Conservation (phyloP, 1,140 invertebrate species). For the Cherax quadricarinatus region DNA sequence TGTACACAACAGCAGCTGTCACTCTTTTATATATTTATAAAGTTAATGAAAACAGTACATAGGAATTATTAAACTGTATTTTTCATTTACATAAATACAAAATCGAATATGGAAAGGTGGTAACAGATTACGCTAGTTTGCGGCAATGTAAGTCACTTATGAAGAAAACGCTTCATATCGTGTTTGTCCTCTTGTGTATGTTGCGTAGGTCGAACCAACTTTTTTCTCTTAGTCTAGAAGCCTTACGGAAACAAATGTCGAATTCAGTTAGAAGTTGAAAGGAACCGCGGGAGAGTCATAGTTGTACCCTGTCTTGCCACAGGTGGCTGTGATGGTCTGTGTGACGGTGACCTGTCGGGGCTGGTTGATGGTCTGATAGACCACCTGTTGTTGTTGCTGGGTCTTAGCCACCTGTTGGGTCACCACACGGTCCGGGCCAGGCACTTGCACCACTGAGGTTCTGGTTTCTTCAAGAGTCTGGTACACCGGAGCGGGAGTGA, state of each 20-base stretch:
- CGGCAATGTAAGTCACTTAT: no score
- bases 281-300: slow-evolving; percentile 32
- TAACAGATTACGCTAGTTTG: not conserved
- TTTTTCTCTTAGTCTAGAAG: not conserved
- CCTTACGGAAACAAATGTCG: not conserved
- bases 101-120: slow-evolving; percentile 1
- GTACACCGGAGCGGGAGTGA: slow-evolving; percentile 45
- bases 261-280: slow-evolving; percentile 8
- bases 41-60: not conserved
- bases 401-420: slow-evolving; percentile 59
- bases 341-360: slow-evolving; percentile 57
- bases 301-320: slow-evolving; percentile 57
- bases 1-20: not conserved
- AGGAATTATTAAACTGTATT: slow-evolving; percentile 30
- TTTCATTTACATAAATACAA: slow-evolving; percentile 60
- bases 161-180: not conserved
- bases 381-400: slow-evolving; percentile 49
- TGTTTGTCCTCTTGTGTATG: not conserved
- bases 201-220: not conserved
- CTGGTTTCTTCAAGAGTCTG: slow-evolving; percentile 41
- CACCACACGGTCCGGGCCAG: slow-evolving; percentile 54
- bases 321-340: slow-evolving; percentile 58
- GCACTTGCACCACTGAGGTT: slow-evolving; percentile 57
- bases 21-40: not conserved
- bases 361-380: slow-evolving; percentile 63